Percentiles rank a stretch among this genome's conserved stretches.
These are phyloP conservation scores for Epinotia brunnichana DNA, from an alignment of 2,888 invertebrate genomes.

Conservation along the genomic window DNA sequence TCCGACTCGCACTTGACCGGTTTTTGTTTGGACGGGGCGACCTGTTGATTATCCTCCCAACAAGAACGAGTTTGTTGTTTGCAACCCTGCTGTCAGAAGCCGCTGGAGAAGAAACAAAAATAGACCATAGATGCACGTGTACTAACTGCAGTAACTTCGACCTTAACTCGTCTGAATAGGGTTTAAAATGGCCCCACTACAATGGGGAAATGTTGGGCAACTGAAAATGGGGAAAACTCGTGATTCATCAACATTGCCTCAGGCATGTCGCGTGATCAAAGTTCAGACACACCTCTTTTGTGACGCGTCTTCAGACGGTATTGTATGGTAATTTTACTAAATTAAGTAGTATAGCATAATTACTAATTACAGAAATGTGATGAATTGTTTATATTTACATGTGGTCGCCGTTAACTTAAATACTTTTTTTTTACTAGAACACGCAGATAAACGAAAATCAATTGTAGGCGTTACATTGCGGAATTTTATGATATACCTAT, in stretches of 20 bases:
- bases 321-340: slow-evolving; percentile 18
- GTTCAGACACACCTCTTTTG: slow-evolving; percentile 1
- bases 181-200: not conserved
- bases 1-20: no score
- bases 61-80: not conserved
- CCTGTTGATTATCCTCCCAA: no score
- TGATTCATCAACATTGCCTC: slow-evolving; percentile 20
- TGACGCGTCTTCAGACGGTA: not conserved
- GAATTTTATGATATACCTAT: no score
- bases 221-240: slow-evolving; percentile 9
- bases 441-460: no score
- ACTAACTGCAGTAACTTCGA: no score
- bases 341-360: not conserved
- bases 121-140: slow-evolving; percentile 30
- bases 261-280: slow-evolving; percentile 25
- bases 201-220: slow-evolving; percentile 37
- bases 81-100: slow-evolving; percentile 42
- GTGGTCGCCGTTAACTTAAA: no score
- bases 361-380: not conserved
- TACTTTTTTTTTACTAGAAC: no score
- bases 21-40: no score
- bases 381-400: no score
- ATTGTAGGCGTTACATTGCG: no score
- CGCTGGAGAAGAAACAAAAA: slow-evolving; percentile 48
- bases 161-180: not conserved